phyloP scores from a whole-genome alignment of 2,888 invertebrate species.

The Laspeyria flexula region DNA sequence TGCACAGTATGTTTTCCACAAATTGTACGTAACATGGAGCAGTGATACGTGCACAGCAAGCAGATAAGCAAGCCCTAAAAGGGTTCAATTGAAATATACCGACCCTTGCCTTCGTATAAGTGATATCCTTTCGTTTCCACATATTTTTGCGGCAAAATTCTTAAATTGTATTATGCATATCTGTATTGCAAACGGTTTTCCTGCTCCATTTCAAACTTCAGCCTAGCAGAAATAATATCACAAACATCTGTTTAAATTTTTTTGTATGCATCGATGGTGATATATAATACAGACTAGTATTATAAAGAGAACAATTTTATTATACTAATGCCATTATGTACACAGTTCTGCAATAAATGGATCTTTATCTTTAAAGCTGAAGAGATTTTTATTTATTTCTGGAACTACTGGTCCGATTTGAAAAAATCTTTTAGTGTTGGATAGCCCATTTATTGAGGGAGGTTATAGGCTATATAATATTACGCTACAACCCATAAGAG shows the following conservation, averaged over 20 bases:
- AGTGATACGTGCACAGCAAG: constrained; percentile 20
- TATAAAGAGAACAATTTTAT: no score
- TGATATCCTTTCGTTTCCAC: background rate
- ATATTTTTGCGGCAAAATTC: constrained; percentile 2
- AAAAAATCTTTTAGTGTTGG: no score
- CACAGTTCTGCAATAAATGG: no score
- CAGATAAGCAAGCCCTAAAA: constrained; percentile 13
- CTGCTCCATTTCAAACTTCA: background rate
- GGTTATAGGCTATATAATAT: no score
- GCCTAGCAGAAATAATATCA: background rate
- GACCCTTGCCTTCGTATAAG: constrained; percentile 12
- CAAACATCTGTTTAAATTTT: no score
- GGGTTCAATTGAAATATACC: constrained; percentile 31
- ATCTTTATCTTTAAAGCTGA: no score
- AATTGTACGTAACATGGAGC: constrained; percentile 6
- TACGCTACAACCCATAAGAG: no score
- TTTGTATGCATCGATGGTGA: no score
- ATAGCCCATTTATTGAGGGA: no score
- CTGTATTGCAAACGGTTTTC: background rate
- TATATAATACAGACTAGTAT: background rate
- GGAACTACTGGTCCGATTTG: no score
- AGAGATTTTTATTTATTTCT: no score
- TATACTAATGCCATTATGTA: no score
- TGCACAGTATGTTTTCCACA: constrained; percentile 7
- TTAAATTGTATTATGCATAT: background rate